Percentiles rank a stretch among this genome's conserved stretches.
phyloP scores from a whole-genome alignment of 2,888 invertebrate species.

The Brenthis ino region DNA sequence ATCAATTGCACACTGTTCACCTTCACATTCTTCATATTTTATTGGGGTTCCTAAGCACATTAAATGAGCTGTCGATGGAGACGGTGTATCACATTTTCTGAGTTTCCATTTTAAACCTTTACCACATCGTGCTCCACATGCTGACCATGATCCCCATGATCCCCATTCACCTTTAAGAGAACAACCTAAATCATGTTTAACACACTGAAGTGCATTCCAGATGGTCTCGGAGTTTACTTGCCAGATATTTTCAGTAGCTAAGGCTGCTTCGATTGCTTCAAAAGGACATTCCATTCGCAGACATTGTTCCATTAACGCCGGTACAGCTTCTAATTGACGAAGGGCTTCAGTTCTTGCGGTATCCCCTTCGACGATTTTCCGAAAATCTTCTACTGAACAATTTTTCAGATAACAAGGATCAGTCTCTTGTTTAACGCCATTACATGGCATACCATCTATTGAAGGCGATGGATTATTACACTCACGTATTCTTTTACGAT shows the following conservation, averaged over 20 bases:
- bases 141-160: constrained; percentile 67
- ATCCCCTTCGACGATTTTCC: constrained; percentile 61
- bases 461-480: constrained; percentile 74
- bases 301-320: constrained; percentile 70
- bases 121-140: constrained; percentile 72
- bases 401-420: constrained; percentile 67
- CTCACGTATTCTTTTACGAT: constrained; percentile 60
- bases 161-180: constrained; percentile 73
- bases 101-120: constrained; percentile 65
- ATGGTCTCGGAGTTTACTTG: constrained; percentile 63
- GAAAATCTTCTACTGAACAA: constrained; percentile 69
- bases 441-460: constrained; percentile 68
- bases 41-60: constrained; percentile 62
- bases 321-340: constrained; percentile 63
- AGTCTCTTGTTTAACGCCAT: constrained; percentile 63
- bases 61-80: constrained; percentile 60
- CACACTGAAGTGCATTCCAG: constrained; percentile 78
- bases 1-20: constrained; percentile 68
- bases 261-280: constrained; percentile 65
- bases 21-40: constrained; percentile 61
- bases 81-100: constrained; percentile 67
- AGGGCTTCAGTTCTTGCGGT: constrained; percentile 60
- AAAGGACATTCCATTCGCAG: constrained; percentile 70
- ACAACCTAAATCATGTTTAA: constrained; percentile 77
- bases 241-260: constrained; percentile 67